Evolutionary conservation across 2,113 vertebrate species (phyloP).

Genomic region (Lepidiolamprologus cunningtoni): DNA sequence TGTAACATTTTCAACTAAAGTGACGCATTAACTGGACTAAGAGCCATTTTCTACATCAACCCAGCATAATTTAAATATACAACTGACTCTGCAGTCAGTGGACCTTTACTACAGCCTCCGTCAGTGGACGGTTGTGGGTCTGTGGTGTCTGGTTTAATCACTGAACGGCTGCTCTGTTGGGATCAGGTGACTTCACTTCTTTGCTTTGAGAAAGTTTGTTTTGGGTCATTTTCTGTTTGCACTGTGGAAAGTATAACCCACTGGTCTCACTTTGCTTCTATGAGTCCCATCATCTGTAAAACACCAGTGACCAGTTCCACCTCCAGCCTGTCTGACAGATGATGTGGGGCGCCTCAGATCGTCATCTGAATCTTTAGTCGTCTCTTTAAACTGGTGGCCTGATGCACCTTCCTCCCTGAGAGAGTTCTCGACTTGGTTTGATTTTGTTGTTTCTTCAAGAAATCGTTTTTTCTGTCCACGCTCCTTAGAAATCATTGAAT

Average conservation of each 20-base stretch:
- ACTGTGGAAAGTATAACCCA: background rate
- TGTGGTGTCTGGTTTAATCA: background rate
- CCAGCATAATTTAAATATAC: background rate
- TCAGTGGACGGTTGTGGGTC: background rate
- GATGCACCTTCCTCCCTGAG: background rate
- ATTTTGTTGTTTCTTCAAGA: background rate
- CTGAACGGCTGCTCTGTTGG: background rate
- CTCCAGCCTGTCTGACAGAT: background rate
- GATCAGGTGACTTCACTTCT: too few species aligned
- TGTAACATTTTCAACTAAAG: background rate
- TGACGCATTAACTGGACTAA: background rate
- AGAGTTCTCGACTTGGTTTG: background rate
- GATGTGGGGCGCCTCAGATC: background rate
- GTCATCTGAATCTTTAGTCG: accelerated
- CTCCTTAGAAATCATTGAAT: background rate
- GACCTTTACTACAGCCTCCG: background rate
- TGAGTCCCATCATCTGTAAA: background rate
- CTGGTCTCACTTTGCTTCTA: background rate
- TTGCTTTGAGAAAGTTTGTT: too few species aligned
- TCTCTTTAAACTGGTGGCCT: background rate
- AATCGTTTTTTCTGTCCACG: background rate
- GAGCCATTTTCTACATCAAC: accelerated
- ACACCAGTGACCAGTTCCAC: background rate
- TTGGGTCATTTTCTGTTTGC: background rate
- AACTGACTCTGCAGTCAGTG: background rate